Evolutionary conservation across 53 echinoderm and acorn worm genomes (phyloP), one percentile per base, ranked within the genome.

Genomic region (Crossaster papposus): DNA sequence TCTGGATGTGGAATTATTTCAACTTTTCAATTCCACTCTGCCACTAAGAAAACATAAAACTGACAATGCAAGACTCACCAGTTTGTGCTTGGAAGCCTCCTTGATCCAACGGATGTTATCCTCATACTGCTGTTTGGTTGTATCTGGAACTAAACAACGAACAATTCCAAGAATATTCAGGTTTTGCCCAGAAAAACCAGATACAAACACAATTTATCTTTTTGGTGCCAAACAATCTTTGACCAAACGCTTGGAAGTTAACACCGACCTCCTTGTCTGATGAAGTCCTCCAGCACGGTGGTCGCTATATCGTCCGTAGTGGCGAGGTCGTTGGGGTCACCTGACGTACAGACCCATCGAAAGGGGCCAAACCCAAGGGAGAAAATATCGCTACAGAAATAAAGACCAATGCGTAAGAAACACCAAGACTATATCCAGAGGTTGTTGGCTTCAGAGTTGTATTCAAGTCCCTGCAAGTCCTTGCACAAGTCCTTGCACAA

Each of bases 301-400:
- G 99, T 88, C 24, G 95, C 96, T 24, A 99, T 99, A 33, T 96
- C 94, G 91, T 99, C 99, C 0, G 99, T 99, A 73, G 92, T 93
- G 30, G 89, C 65, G 23, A 99, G 88, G 75, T 99, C 99, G 72
- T 94, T 93, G 14, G 92, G 93, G 88, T 99, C 99, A 75, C 93
- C 92, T 68, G 99, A 99, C 14, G 99, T 93, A 70, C 99, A 99
- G 29, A 99, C 99, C 99, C 99, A 99, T 14, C 99, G 99, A 91
- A 99, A 99, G 14, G 99, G 99, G 77, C 99, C 99, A 95, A 99
- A 99, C 20, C 99, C 99, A 24, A 99, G 80, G 1, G 99, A 99
- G 83, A 99, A 99, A 52, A 99, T 99, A 64, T 99, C 99, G 24
- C 99, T 99, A 64, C 17, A 38, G 32, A 63, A 65, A 74, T 36